phyloP scores from a whole-genome alignment of 2,888 invertebrate species.

The Drosophila fulvimacula region DNA sequence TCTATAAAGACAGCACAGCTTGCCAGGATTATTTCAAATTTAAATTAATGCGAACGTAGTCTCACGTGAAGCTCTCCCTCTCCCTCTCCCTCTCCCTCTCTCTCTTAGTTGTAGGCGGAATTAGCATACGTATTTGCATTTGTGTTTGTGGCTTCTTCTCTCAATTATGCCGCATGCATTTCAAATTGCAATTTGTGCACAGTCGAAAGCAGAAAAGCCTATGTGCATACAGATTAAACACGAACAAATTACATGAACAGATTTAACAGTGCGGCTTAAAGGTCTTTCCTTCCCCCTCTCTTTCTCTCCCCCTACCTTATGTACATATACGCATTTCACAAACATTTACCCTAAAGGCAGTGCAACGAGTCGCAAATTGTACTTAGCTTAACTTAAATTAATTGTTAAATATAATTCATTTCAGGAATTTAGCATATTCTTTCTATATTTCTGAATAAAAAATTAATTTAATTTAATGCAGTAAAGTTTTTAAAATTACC shows the following conservation, averaged over 20 bases:
- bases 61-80: neutral
- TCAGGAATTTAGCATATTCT: too few relatives aligned
- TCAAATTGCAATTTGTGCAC: constrained; percentile 44
- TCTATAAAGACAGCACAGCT: neutral
- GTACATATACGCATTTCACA: constrained; percentile 52
- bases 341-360: constrained; percentile 5
- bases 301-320: constrained; percentile 8
- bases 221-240: constrained; percentile 50
- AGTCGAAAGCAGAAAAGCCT: constrained; percentile 3
- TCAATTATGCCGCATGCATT: constrained; percentile 40
- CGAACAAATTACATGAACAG: constrained; percentile 52
- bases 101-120: constrained; percentile 19
- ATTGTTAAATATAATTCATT: too few relatives aligned
- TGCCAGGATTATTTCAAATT: neutral
- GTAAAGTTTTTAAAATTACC: too few relatives aligned
- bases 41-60: constrained; percentile 2
- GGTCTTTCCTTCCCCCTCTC: neutral
- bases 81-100: neutral
- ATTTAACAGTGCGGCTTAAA: constrained; percentile 53
- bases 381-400: neutral
- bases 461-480: too few relatives aligned
- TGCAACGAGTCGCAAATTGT: neutral
- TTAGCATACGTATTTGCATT: constrained; percentile 12
- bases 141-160: constrained; percentile 32
- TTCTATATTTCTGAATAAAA: neutral